A percentile compares a stretch with the other conserved stretches of the same genome.
phyloP scores from a whole-genome alignment of 2,113 vertebrate species.

The Sander lucioperca region DNA sequence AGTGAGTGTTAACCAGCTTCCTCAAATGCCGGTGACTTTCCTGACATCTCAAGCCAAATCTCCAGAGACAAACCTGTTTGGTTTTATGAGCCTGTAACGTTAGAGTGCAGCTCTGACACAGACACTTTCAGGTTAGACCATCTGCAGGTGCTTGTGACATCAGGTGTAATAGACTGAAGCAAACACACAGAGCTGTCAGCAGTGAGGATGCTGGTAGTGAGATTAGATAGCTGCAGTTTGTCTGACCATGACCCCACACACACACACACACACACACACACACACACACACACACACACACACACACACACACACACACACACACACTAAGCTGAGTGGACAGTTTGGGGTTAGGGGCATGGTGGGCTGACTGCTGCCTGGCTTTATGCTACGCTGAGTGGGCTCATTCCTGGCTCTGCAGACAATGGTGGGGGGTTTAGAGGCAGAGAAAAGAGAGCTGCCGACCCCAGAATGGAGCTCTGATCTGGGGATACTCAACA shows the following conservation, averaged over 20 bases:
- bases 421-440: constrained; percentile 83
- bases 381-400: constrained; percentile 85
- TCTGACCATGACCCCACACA: constrained; percentile 42
- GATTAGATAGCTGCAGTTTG: constrained; percentile 42
- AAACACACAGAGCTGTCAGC: neutral
- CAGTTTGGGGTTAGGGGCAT: constrained; percentile 78
- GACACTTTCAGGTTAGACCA: constrained; percentile 43
- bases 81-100: constrained; percentile 23
- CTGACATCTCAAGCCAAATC: constrained; percentile 1
- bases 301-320: constrained; percentile 8
- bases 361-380: constrained; percentile 74
- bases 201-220: constrained; percentile 35
- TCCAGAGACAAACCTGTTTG: constrained; percentile 18
- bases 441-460: constrained; percentile 75
- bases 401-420: constrained; percentile 83
- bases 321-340: constrained; percentile 80
- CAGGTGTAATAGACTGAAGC: neutral
- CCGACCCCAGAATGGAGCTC: constrained; percentile 63
- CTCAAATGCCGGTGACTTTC: neutral
- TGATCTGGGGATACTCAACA: constrained; percentile 44
- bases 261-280: constrained; percentile 28
- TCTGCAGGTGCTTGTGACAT: constrained; percentile 49
- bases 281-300: constrained; percentile 2
- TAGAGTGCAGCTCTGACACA: neutral
- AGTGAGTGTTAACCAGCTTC: constrained; percentile 14